These are phyloP conservation scores for Lordiphosa collinella DNA, from an alignment of 1,140 invertebrate species.

Conservation along the genomic window DNA sequence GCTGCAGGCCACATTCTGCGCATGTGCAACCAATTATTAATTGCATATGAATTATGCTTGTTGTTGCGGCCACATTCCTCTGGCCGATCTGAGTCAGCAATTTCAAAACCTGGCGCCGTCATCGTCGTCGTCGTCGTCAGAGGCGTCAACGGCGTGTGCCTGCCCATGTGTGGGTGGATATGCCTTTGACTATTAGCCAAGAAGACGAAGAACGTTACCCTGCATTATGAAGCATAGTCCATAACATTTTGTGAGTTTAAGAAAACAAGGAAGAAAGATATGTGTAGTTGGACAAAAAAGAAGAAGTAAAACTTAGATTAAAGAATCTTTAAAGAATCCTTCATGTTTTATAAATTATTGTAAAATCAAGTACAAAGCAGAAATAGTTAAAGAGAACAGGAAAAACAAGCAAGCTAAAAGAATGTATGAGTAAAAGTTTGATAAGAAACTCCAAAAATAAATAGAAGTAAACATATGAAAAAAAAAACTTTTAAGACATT, in stretches of 20 bases:
- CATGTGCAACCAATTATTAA: constrained; percentile 78
- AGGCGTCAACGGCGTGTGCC: constrained; percentile 73
- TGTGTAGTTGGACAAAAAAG: too few relatives aligned
- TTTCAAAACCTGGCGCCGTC: constrained; percentile 56
- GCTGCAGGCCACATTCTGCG: constrained; percentile 63
- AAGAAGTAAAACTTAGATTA: neutral
- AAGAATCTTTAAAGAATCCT: neutral
- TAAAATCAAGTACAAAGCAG: too few relatives aligned
- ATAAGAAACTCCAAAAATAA: too few relatives aligned
- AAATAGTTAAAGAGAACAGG: too few relatives aligned
- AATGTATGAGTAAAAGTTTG: too few relatives aligned
- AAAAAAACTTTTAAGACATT: too few relatives aligned
- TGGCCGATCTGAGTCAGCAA: constrained; percentile 55
- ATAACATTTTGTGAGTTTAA: neutral
- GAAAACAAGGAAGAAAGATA: neutral
- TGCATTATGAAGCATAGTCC: constrained; percentile 4
- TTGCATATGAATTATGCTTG: constrained; percentile 71
- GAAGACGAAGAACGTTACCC: constrained; percentile 19
- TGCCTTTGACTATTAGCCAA: constrained; percentile 34
- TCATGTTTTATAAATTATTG: too few relatives aligned
- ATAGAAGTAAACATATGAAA: too few relatives aligned
- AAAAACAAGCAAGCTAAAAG: too few relatives aligned
- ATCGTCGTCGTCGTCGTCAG: constrained; percentile 37
- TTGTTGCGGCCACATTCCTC: constrained; percentile 44
- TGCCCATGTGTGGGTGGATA: constrained; percentile 28